These are phyloP conservation scores for Probaryconus sp. DNA, from an alignment of 1,140 invertebrate species.

Conservation along the genomic window DNA sequence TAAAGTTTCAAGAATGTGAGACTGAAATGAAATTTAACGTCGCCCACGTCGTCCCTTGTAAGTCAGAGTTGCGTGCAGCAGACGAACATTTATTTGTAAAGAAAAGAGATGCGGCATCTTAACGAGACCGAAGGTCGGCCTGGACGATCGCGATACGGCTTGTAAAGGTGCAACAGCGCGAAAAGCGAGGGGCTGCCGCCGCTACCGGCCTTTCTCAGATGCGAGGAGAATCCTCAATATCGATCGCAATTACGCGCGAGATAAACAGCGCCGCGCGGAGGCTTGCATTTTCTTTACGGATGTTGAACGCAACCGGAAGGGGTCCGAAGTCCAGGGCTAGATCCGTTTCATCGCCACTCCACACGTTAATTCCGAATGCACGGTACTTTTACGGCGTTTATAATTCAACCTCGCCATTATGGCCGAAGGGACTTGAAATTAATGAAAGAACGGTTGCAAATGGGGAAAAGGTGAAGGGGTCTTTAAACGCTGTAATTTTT, in stretches of 20 bases:
- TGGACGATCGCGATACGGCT: conserved; percentile 13
- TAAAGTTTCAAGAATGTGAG: too few relatives aligned
- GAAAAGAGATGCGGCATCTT: not conserved
- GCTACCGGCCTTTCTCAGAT: too few relatives aligned
- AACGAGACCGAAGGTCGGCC: conserved; percentile 15
- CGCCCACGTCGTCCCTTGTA: not conserved
- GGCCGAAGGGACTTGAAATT: too few relatives aligned
- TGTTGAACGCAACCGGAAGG: not conserved
- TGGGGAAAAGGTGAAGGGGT: too few relatives aligned
- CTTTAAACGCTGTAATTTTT: too few relatives aligned
- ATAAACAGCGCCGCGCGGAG: not conserved
- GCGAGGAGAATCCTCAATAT: not conserved
- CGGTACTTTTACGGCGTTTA: too few relatives aligned
- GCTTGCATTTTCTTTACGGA: not conserved
- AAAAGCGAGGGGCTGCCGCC: conserved; percentile 6
- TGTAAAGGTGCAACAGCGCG: not conserved
- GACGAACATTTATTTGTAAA: not conserved
- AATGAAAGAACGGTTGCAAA: too few relatives aligned
- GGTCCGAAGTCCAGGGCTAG: not conserved
- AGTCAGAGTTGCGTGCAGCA: not conserved
- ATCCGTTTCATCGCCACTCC: too few relatives aligned
- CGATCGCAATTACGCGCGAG: conserved; percentile 15
- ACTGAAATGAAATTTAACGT: too few relatives aligned
- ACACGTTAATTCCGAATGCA: too few relatives aligned
- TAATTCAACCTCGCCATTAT: too few relatives aligned